Evolutionary conservation across 2,797 vertebrate species (phyloP).

Genomic region (Betta splendens): DNA sequence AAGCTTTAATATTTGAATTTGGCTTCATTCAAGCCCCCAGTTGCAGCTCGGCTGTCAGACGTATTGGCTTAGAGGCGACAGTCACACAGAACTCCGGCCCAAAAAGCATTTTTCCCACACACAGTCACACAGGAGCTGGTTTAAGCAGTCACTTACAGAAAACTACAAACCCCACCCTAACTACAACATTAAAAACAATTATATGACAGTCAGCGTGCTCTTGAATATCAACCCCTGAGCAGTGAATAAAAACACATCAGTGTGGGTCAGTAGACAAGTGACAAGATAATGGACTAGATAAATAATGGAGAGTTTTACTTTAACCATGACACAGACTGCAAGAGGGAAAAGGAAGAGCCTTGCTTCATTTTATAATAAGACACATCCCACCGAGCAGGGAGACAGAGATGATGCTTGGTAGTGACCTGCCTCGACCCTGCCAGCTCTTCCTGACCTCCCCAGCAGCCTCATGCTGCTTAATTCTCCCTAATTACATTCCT

Average conservation of each 20-base stretch:
- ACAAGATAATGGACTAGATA: neutral
- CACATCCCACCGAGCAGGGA: constrained; percentile 72
- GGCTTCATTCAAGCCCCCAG: neutral
- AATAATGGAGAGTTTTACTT: too few species aligned
- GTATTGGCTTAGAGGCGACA: neutral
- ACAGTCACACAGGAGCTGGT: neutral
- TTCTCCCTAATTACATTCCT: constrained; percentile 97
- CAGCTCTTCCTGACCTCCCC: constrained; percentile 87
- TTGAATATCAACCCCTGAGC: too few species aligned
- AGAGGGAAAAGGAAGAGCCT: constrained; percentile 28
- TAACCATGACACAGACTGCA: constrained; percentile 38
- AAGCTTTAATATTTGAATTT: neutral
- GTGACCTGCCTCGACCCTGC: constrained; percentile 85
- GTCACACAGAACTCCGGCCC: neutral
- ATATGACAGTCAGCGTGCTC: too few species aligned
- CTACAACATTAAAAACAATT: neutral
- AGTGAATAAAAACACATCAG: too few species aligned
- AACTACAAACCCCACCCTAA: neutral
- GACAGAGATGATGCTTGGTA: constrained; percentile 76
- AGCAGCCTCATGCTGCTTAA: constrained; percentile 87
- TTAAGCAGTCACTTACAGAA: too few species aligned
- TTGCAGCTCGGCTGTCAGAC: neutral
- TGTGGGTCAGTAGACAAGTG: neutral
- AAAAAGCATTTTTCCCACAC: constrained; percentile 3
- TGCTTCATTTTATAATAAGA: constrained; percentile 73